phyloP scores from a whole-genome alignment of 2,113 vertebrate species.

The Ranitomeya imitator region DNA sequence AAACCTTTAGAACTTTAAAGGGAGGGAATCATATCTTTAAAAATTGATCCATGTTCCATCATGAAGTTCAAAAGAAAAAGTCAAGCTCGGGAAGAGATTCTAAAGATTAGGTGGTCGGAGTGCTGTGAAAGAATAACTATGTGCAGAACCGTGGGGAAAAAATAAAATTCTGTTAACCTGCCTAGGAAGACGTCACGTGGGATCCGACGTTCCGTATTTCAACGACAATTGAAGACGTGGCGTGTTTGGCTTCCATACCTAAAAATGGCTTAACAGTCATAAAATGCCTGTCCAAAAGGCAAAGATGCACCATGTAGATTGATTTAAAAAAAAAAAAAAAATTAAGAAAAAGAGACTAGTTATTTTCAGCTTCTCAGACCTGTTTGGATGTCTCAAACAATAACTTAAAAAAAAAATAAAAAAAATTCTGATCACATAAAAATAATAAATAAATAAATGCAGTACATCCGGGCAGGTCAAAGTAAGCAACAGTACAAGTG shows the following conservation, averaged over 20 bases:
- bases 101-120: neutral
- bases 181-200: neutral
- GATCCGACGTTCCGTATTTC: neutral
- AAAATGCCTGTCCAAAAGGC: neutral
- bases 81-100: too few species aligned
- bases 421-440: neutral
- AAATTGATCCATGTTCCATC: too few species aligned
- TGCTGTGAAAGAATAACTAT: neutral
- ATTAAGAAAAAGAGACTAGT: neutral
- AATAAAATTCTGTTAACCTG: neutral
- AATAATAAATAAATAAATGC: conserved; percentile 35
- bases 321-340: too few species aligned
- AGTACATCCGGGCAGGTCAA: neutral
- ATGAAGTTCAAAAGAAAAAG: too few species aligned
- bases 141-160: neutral
- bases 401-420: conserved; percentile 46
- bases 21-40: too few species aligned
- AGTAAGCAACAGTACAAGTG: neutral
- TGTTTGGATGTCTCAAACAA: conserved; percentile 5
- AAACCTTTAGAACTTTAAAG: too few species aligned
- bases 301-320: neutral
- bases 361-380: neutral
- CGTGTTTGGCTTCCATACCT: neutral
- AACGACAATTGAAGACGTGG: neutral
- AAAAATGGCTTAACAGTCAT: conserved; percentile 3